phyloP scores from a whole-genome alignment of 2,113 vertebrate species.

The Synodontis membranacea region DNA sequence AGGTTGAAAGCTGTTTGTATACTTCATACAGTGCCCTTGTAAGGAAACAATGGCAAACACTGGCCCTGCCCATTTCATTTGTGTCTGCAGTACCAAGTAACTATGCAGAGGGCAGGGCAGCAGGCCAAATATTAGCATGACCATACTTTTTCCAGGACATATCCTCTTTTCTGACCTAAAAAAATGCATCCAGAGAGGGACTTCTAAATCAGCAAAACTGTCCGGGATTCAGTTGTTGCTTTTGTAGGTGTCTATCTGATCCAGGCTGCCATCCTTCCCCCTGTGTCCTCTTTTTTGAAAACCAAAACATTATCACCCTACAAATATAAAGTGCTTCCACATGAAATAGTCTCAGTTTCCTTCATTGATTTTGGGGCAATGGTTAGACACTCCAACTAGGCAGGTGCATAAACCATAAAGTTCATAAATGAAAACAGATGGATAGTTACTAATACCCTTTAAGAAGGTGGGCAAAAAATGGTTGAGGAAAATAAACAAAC shows the following conservation, averaged over 20 bases:
- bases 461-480: neutral
- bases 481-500: too few species aligned
- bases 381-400: neutral
- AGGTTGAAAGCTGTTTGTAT: constrained; percentile 27
- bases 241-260: too few species aligned
- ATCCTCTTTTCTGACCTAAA: too few species aligned
- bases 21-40: constrained; percentile 9
- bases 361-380: neutral
- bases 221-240: too few species aligned
- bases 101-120: neutral
- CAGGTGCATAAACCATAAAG: neutral
- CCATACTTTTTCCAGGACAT: too few species aligned
- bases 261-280: too few species aligned
- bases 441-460: neutral
- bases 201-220: too few species aligned
- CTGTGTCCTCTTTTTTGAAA: too few species aligned
- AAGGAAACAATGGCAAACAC: constrained; percentile 34
- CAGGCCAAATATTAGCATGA: too few species aligned
- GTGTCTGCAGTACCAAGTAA: constrained; percentile 46
- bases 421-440: neutral
- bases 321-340: neutral
- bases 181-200: too few species aligned
- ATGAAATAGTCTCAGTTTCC: neutral
- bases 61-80: constrained; percentile 19
- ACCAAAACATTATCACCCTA: too few species aligned